phyloP scores from a whole-genome alignment of 1,140 invertebrate species.

The Araneus ventricosus region DNA sequence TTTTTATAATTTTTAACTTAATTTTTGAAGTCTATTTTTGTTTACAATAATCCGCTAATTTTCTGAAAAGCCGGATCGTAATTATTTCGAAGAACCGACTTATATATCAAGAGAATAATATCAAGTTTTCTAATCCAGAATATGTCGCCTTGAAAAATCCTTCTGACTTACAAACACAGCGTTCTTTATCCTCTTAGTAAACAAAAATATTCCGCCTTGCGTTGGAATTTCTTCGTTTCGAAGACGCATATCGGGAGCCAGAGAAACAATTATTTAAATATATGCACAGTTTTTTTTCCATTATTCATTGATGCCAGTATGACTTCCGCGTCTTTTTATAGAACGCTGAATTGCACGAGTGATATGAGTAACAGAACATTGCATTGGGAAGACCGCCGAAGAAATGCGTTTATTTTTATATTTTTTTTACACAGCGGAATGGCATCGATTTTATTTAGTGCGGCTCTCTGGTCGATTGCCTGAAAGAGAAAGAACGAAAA shows the following conservation, averaged over 20 bases:
- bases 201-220: background rate
- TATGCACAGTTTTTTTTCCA: background rate
- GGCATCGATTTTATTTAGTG: conserved; percentile 35
- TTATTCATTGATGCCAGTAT: background rate
- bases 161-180: background rate
- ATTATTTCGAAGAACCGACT: too few relatives aligned
- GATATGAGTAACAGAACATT: conserved; percentile 25
- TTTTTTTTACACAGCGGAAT: background rate
- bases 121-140: too few relatives aligned
- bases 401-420: background rate
- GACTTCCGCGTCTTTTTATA: conserved; percentile 33
- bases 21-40: too few relatives aligned
- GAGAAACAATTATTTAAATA: conserved; percentile 34
- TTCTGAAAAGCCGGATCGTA: too few relatives aligned
- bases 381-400: background rate
- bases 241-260: background rate
- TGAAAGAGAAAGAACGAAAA: background rate
- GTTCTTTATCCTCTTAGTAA: background rate
- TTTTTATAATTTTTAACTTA: too few relatives aligned
- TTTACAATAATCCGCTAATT: too few relatives aligned
- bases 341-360: background rate
- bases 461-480: conserved; percentile 17
- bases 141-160: background rate
- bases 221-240: background rate
- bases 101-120: too few relatives aligned